Evolutionary conservation across 1,140 invertebrate species (phyloP).

Genomic region (Drosophila prosaltans): DNA sequence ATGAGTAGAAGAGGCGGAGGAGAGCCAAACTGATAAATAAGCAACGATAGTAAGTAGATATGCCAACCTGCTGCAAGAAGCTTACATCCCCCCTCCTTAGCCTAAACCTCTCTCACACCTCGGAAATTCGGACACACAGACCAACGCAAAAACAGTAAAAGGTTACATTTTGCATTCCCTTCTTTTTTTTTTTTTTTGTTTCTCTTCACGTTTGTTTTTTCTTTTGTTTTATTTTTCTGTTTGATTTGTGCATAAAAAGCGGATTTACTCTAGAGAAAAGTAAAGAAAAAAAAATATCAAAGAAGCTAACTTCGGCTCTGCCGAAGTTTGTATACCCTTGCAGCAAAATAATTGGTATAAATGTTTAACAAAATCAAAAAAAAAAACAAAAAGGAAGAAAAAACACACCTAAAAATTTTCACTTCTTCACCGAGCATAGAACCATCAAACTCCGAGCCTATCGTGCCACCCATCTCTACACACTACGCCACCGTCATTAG

Average conservation of each 20-base stretch:
- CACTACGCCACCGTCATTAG: no score
- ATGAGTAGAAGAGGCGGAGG: not conserved
- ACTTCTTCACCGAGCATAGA: no score
- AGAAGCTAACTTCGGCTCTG: no score
- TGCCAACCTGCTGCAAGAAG: conserved; percentile 14
- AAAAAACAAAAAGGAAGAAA: not conserved
- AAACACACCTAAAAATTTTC: no score
- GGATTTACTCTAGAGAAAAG: conserved; percentile 31
- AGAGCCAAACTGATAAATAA: conserved; percentile 1
- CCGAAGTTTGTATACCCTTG: no score
- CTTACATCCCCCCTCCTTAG: conserved; percentile 16
- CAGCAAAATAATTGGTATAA: no score
- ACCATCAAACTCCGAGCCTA: no score
- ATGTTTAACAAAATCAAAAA: not conserved
- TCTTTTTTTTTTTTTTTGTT: conserved; percentile 21
- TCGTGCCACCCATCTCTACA: no score
- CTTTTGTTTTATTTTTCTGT: conserved; percentile 32
- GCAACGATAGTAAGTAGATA: conserved; percentile 6
- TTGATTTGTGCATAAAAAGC: conserved; percentile 71
- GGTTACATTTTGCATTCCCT: conserved; percentile 1
- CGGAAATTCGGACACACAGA: not conserved
- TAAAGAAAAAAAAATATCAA: not conserved
- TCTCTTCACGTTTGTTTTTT: not conserved
- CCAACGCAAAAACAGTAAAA: conserved; percentile 1
- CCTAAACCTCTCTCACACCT: not conserved